Conservation (phyloP, 2,113 vertebrate genomes). For the Onychorhynchus coronatus region DNA sequence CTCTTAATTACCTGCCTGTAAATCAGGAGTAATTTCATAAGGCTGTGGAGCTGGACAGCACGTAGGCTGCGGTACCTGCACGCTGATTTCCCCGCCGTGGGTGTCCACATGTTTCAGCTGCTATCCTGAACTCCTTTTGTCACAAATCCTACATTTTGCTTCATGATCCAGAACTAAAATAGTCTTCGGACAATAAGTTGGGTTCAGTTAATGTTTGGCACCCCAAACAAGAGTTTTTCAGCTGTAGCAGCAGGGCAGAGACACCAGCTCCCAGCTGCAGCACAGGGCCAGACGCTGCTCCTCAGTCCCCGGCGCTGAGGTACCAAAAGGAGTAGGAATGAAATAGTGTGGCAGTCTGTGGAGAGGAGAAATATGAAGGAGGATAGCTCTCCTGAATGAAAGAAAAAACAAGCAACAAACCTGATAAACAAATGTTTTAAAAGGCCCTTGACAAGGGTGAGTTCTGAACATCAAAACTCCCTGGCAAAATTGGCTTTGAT, state of each 20-base stretch:
- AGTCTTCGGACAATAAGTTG: neutral
- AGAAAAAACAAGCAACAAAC: neutral
- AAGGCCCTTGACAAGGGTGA: neutral
- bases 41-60: neutral
- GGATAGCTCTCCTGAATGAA: neutral
- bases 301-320: neutral
- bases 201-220: neutral
- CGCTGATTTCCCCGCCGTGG: neutral
- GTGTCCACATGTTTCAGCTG: neutral
- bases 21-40: conserved; percentile 36
- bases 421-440: neutral
- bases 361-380: neutral
- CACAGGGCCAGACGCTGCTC: neutral
- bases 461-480: neutral
- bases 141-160: neutral
- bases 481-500: neutral
- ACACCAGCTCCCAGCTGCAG: neutral
- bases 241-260: neutral
- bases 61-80: neutral
- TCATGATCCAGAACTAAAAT: neutral
- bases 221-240: neutral
- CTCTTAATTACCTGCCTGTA: conserved; percentile 45
- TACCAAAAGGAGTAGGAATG: neutral
- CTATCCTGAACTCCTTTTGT: neutral
- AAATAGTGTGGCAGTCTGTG: neutral